Base-by-base conservation (phyloP, 2,797 vertebrate genomes). In the Coreius guichenoti region DNA sequence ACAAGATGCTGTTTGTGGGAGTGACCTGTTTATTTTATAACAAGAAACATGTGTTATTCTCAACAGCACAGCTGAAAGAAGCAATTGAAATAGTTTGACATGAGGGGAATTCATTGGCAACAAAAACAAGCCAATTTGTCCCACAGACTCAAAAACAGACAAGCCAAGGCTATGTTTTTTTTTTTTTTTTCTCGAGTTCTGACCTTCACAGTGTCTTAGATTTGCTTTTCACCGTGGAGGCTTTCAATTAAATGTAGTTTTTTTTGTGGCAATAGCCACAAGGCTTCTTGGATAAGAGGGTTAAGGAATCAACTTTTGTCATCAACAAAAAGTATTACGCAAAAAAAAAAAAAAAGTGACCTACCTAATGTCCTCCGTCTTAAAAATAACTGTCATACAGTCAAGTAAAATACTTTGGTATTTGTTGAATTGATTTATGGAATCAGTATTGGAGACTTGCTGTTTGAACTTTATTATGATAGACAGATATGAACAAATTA, bases 161-260 rank as follows among this genome's bases (percentile, higher is more conserved):
- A 61, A 78, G 67, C 43, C 54, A 79, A 65, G 58, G 75, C 45
- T 75, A 11, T 3, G 6, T 14, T 14, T 33, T 54, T 45, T 45
- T n/a, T 1, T 36, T 36, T 54, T 14, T 39, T 77, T 49, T 43
- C 14, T 19, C 5, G 8, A 1, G 8, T 33, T 83, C 21, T 87
- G 75, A 83, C 86, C 86, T 83, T 87, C 81, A 80, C 81, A 45
- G 45, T 58, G 45, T 67, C 45, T 83, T 74, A 65, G 54, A 67
- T 74, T 74, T 81, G 29, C 61, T 87, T 87, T 81, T 84, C 58
- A 54, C 47, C 2, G 3, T 36, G 47, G 49, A 56, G 39, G 51
- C 56, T 80, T 84, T 81, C 77, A 80, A 76, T 83, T 84, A 87
- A 80, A 61, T 68, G 26, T 67, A 17, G 68, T 80, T 74, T 51